Evolutionary conservation across 2,888 invertebrate species (phyloP).

Genomic region (Drosophila fulvimacula): DNA sequence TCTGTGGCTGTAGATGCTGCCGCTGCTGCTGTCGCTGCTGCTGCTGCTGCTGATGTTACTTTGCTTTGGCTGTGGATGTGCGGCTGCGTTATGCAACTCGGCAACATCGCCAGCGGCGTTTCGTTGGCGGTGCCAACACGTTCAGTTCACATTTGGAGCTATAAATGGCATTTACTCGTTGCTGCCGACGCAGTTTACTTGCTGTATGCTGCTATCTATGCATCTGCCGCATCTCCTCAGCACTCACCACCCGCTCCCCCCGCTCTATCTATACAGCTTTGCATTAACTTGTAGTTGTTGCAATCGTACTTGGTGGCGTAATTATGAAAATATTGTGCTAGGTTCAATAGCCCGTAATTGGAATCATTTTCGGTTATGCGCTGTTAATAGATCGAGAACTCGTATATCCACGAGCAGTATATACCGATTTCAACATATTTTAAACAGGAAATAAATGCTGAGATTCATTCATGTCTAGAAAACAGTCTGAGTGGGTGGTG

Average conservation of each 20-base stretch:
- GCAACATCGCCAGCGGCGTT: conserved; percentile 34
- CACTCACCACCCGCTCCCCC: conserved; percentile 3
- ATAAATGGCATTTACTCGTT: conserved; percentile 74
- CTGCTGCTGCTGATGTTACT: conserved; percentile 16
- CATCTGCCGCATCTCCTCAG: conserved; percentile 42
- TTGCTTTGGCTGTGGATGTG: conserved; percentile 29
- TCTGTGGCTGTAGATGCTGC: conserved; percentile 20
- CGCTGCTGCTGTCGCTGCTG: conserved; percentile 4
- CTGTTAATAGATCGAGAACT: conserved; percentile 36
- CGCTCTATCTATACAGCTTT: conserved; percentile 22
- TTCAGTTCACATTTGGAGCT: conserved; percentile 75
- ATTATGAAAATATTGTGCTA: conserved; percentile 79
- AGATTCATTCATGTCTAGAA: conserved; percentile 16
- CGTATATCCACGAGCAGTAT: background rate
- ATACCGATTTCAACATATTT: conserved; percentile 6
- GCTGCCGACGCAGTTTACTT: conserved; percentile 52
- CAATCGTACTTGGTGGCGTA: conserved; percentile 51
- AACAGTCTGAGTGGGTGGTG: background rate
- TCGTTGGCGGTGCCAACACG: conserved; percentile 50
- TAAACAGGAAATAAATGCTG: conserved; percentile 42
- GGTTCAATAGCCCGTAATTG: conserved; percentile 73
- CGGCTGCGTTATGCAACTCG: conserved; percentile 65
- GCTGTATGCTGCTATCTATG: conserved; percentile 43
- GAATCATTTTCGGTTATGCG: conserved; percentile 44
- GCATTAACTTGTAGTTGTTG: conserved; percentile 43